These are phyloP conservation scores for Pterostichus niger DNA, from an alignment of 2,888 invertebrate genomes.

Conservation along the genomic window DNA sequence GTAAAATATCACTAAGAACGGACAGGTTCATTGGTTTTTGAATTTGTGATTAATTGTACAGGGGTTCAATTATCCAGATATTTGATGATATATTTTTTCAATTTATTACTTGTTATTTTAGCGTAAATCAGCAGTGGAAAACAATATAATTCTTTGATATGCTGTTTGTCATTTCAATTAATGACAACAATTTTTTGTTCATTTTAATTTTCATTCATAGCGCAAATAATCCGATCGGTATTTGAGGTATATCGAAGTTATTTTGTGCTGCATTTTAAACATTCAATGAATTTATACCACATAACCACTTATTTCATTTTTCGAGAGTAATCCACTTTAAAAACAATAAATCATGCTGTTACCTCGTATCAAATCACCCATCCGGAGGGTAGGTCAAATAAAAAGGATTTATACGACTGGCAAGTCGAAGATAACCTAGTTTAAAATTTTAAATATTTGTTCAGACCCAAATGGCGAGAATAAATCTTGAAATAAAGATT, in stretches of 20 bases:
- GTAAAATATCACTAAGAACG: no score
- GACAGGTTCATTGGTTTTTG: no score
- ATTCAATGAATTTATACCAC: background rate
- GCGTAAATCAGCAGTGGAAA: background rate
- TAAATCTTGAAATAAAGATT: background rate
- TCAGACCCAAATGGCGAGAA: background rate
- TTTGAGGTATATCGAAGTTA: background rate
- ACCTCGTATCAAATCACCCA: conserved; percentile 23
- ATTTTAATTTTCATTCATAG: background rate
- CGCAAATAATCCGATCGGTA: conserved; percentile 1
- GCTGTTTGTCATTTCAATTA: background rate
- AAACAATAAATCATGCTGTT: conserved; percentile 42
- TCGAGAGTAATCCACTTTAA: conserved; percentile 9
- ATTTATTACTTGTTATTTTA: no score
- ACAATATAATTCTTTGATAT: background rate
- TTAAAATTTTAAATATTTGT: conserved; percentile 48
- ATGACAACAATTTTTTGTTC: background rate
- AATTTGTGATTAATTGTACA: no score
- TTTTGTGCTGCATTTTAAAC: background rate
- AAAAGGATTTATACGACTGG: conserved; percentile 42
- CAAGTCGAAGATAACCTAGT: conserved; percentile 34
- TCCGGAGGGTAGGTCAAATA: conserved; percentile 35
- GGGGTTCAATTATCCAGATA: no score
- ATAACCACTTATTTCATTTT: background rate
- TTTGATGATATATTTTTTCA: no score